Evolutionary conservation across 2,797 vertebrate genomes (phyloP).

Genomic region (Erethizon dorsatum): DNA sequence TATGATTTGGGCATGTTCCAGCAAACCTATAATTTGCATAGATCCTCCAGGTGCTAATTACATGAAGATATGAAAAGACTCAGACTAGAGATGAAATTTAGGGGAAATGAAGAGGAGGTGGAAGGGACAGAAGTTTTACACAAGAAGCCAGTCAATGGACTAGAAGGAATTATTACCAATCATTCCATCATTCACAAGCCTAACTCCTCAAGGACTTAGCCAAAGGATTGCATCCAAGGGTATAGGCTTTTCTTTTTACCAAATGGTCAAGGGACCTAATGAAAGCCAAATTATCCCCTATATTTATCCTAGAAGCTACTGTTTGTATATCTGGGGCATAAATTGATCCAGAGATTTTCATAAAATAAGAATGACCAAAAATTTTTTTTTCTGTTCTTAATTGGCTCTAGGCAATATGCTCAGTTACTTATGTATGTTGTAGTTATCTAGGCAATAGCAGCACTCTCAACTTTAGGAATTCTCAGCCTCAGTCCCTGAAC

Average conservation of each 20-base stretch:
- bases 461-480: not conserved
- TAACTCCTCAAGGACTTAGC: not conserved
- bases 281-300: not conserved
- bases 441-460: not conserved
- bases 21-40: not conserved
- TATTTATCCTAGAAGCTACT: conserved; percentile 20
- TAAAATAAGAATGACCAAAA: conserved; percentile 15
- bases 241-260: not conserved
- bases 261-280: not conserved
- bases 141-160: not conserved
- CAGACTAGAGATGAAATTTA: not conserved
- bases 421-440: not conserved
- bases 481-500: not conserved
- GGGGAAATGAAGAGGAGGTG: not conserved
- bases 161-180: not conserved
- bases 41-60: not conserved
- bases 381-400: not conserved
- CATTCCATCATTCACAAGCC: not conserved
- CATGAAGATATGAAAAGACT: not conserved
- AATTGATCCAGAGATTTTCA: not conserved
- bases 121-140: not conserved
- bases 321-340: not conserved
- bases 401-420: not conserved
- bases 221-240: not conserved
- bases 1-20: not conserved